Conservation (phyloP, 2,888 invertebrate species). For the Machimus rusticus region DNA sequence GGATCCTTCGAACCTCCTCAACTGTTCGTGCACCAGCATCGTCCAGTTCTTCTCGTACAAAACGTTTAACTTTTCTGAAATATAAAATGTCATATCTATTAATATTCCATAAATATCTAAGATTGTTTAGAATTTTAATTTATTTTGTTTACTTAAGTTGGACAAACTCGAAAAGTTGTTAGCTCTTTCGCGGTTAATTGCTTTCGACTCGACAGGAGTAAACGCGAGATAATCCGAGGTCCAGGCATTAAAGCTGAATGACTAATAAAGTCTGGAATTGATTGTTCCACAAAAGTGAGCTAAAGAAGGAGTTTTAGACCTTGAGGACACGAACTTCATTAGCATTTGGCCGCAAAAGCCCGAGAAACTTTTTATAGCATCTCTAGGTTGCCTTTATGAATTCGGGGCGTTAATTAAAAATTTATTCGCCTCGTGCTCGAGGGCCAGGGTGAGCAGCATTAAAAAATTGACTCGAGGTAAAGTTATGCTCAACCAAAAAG, state of each 20-base stretch:
- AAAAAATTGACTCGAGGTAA: neutral
- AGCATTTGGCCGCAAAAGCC: constrained; percentile 17
- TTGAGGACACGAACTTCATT: constrained; percentile 37
- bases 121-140: neutral
- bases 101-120: neutral
- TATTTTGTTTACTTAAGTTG: neutral
- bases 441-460: neutral
- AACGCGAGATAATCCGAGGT: neutral
- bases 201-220: neutral
- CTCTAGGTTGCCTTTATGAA: constrained; percentile 12
- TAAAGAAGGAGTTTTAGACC: neutral
- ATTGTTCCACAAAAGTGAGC: constrained; percentile 2
- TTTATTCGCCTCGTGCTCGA: neutral
- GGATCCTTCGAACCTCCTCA: constrained; percentile 79
- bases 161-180: neutral
- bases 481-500: constrained; percentile 1
- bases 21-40: constrained; percentile 76
- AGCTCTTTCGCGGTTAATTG: neutral
- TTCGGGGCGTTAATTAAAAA: constrained; percentile 21
- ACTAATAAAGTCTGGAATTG: constrained; percentile 31
- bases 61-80: constrained; percentile 79
- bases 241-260: constrained; percentile 2
- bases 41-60: constrained; percentile 88
- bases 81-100: constrained; percentile 27
- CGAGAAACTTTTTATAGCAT: neutral